These are phyloP conservation scores for Crenuchus spilurus DNA, from an alignment of 2,797 vertebrate species.

Conservation along the genomic window DNA sequence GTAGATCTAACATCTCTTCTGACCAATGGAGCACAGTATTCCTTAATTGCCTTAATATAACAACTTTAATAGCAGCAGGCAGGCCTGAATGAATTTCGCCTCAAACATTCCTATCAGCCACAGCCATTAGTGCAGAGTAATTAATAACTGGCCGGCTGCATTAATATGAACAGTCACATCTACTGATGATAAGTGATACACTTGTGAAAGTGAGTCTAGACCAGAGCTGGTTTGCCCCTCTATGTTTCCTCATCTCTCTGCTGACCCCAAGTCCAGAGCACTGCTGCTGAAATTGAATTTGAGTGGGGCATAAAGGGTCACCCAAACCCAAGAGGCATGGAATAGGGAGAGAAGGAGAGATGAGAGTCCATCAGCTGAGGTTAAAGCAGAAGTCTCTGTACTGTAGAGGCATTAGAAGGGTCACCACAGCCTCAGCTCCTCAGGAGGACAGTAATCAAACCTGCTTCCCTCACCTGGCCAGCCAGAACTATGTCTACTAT, in stretches of 20 bases:
- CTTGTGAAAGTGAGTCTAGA: neutral
- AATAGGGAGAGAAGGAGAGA: neutral
- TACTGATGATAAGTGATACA: slow-evolving; percentile 14
- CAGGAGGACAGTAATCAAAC: neutral
- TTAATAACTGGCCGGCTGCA: slow-evolving; percentile 43
- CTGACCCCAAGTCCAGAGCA: slow-evolving; percentile 18
- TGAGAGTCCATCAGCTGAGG: neutral
- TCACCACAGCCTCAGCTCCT: neutral
- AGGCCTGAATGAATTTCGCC: slow-evolving; percentile 10
- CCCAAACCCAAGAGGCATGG: slow-evolving; percentile 8
- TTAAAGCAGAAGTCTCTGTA: neutral
- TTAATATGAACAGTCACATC: slow-evolving; percentile 29
- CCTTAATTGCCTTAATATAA: slow-evolving; percentile 47
- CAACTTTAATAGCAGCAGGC: slow-evolving; percentile 41
- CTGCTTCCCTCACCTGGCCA: too few relatives aligned
- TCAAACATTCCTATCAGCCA: slow-evolving; percentile 43
- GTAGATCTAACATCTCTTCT: slow-evolving; percentile 25
- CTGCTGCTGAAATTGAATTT: slow-evolving; percentile 42
- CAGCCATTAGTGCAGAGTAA: slow-evolving; percentile 34
- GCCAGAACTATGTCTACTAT: too few relatives aligned
- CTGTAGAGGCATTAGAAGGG: neutral
- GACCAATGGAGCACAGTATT: slow-evolving; percentile 21
- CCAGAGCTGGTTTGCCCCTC: neutral
- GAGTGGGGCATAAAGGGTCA: slow-evolving; percentile 4
- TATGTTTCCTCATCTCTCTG: neutral